Evolutionary conservation across 2,888 invertebrate genomes (phyloP).

Genomic region (Hyles lineata): DNA sequence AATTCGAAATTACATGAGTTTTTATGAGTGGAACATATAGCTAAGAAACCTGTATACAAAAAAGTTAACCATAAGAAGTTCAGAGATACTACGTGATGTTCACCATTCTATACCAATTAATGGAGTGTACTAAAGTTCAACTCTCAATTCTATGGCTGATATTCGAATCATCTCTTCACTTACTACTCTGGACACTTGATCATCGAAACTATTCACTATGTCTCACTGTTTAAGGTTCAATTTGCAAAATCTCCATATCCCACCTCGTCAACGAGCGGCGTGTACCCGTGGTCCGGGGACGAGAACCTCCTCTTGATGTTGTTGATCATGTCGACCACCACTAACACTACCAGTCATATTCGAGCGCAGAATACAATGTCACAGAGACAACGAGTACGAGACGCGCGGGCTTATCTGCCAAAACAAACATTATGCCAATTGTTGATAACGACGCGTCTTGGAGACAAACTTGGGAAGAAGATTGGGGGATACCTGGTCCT

Average conservation of each 20-base stretch:
- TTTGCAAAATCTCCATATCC: slow-evolving; percentile 19
- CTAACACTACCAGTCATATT: slow-evolving; percentile 11
- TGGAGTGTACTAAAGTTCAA: no score
- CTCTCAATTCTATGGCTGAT: no score
- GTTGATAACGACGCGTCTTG: slow-evolving; percentile 43
- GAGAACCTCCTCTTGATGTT: slow-evolving; percentile 56
- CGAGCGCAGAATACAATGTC: slow-evolving; percentile 1
- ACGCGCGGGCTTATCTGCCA: slow-evolving; percentile 35
- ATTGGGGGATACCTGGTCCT: neutral
- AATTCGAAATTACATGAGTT: no score
- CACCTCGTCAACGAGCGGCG: slow-evolving; percentile 59
- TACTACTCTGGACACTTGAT: no score
- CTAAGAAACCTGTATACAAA: no score
- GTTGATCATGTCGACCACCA: slow-evolving; percentile 47
- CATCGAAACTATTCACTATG: no score
- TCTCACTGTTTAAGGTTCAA: no score
- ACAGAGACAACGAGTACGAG: slow-evolving; percentile 5
- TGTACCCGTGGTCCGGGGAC: slow-evolving; percentile 60
- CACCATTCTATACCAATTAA: no score
- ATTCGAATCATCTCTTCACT: no score
- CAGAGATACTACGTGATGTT: no score
- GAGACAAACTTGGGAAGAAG: slow-evolving; percentile 5
- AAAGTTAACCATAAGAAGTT: no score
- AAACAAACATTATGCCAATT: slow-evolving; percentile 59
- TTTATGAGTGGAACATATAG: no score